Conservation (phyloP, 2,113 vertebrate genomes). For the Empidonax traillii region DNA sequence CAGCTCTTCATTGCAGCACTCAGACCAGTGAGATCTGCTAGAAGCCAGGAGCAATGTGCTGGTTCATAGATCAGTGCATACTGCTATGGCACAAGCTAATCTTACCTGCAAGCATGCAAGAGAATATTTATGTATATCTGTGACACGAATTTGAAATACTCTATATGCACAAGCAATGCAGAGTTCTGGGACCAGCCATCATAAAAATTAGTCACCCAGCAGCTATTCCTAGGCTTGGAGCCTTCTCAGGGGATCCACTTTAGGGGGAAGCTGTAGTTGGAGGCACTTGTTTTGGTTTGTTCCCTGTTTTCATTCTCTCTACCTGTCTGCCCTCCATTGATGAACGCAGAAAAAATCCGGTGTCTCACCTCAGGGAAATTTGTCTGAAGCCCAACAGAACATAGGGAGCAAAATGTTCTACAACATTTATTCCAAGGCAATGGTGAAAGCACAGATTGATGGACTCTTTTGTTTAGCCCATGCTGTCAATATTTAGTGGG, state of each 20-base stretch:
- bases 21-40: background rate
- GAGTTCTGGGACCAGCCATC: background rate
- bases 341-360: background rate
- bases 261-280: background rate
- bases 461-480: background rate
- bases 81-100: background rate
- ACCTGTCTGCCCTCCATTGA: background rate
- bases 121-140: background rate
- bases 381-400: background rate
- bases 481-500: background rate
- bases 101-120: background rate
- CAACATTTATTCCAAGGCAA: background rate
- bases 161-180: background rate
- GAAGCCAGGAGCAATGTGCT: background rate
- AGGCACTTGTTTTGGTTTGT: background rate
- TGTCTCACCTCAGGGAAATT: background rate
- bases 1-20: background rate
- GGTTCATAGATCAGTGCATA: background rate
- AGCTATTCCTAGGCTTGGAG: background rate
- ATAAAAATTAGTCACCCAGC: background rate
- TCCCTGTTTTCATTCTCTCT: background rate
- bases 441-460: background rate
- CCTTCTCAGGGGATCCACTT: background rate
- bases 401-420: background rate
- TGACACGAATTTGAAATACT: background rate